Evolutionary conservation across 1,140 invertebrate species (phyloP).

Genomic region (Drosophila setifemur): DNA sequence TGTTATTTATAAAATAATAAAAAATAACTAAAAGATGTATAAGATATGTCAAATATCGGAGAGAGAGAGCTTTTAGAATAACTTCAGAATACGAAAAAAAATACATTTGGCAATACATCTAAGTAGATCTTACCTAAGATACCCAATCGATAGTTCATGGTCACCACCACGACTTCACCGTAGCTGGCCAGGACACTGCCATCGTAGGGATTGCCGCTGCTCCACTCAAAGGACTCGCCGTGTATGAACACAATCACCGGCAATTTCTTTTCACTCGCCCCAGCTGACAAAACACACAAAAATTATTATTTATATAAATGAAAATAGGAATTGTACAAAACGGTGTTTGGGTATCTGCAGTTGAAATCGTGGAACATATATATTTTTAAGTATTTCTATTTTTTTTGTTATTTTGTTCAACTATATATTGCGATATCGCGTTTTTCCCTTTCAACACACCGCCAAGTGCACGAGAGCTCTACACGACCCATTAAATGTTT

Average conservation of each 20-base stretch:
- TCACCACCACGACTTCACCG: constrained; percentile 95
- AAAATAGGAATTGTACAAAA: constrained; percentile 17
- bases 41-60: no score
- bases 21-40: no score
- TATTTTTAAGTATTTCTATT: no score
- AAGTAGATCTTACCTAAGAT: constrained; percentile 88
- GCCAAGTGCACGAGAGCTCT: constrained; percentile 26
- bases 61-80: no score
- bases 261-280: constrained; percentile 86
- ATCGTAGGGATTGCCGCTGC: constrained; percentile 97
- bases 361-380: constrained; percentile 16
- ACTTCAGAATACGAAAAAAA: no score
- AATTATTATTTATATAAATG: neutral
- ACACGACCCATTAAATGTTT: constrained; percentile 62
- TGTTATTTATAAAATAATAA: no score
- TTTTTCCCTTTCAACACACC: constrained; percentile 9
- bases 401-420: neutral
- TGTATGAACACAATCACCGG: constrained; percentile 97
- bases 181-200: constrained; percentile 95
- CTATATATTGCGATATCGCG: constrained; percentile 5
- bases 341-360: constrained; percentile 4
- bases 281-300: constrained; percentile 71
- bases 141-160: constrained; percentile 97
- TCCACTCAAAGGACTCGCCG: constrained; percentile 97
- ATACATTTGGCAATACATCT: no score